Evolutionary conservation across 2,888 invertebrate species (phyloP).

Genomic region (Macaria notata): DNA sequence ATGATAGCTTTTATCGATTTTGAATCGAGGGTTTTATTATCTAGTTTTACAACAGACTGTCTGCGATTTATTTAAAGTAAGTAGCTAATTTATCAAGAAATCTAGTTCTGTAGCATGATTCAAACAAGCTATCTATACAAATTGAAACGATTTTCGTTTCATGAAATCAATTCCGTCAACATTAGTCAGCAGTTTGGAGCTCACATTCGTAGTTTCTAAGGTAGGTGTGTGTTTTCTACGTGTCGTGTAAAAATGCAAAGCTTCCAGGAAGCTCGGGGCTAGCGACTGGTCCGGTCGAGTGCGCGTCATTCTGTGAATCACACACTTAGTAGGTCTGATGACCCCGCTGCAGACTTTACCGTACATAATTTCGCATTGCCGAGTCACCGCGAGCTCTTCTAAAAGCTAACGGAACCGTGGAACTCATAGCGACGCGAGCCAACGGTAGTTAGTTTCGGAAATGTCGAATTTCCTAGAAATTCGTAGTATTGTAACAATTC

Average conservation of each 20-base stretch:
- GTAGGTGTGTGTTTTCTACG: too few relatives aligned
- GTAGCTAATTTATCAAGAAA: too few relatives aligned
- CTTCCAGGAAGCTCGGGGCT: slow-evolving; percentile 31
- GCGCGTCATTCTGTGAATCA: slow-evolving; percentile 55
- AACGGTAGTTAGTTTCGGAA: slow-evolving; percentile 4
- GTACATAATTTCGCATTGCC: slow-evolving; percentile 46
- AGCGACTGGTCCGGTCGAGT: slow-evolving; percentile 32
- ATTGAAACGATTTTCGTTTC: too few relatives aligned
- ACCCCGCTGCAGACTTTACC: slow-evolving; percentile 50
- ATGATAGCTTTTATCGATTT: slow-evolving; percentile 6
- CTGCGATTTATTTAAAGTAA: too few relatives aligned
- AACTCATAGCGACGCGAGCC: slow-evolving; percentile 8
- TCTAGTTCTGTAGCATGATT: too few relatives aligned
- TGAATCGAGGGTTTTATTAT: background rate
- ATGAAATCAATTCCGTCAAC: too few relatives aligned
- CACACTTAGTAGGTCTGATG: slow-evolving; percentile 57
- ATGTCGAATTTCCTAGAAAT: background rate
- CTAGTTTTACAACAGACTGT: background rate
- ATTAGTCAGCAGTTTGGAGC: too few relatives aligned
- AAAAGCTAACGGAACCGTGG: slow-evolving; percentile 54
- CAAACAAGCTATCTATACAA: too few relatives aligned
- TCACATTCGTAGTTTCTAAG: too few relatives aligned
- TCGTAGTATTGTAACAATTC: background rate
- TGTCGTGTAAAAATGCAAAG: too few relatives aligned
- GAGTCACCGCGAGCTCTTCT: slow-evolving; percentile 52